Base-by-base conservation (phyloP, 2,888 invertebrate genomes). In the Tenthredo mesomela region DNA sequence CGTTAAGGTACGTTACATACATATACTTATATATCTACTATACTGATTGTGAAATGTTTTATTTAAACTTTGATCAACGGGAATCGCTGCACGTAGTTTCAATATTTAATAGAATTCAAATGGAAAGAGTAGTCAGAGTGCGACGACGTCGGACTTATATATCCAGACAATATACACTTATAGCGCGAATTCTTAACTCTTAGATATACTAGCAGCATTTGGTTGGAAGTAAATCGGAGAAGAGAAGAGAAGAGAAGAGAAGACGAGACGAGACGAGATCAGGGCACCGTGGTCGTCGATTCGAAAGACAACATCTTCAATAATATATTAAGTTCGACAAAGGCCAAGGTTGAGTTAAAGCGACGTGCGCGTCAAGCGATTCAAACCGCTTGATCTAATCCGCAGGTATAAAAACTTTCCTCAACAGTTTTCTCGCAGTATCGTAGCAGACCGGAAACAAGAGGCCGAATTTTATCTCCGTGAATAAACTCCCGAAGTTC, bases 331-430 rank as follows among this genome's bases (percentile, higher is more conserved):
- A 80, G 58, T 80, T 80, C 80, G 80, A 80, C 61, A 29, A n/a
- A 80, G 80, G 80, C 80, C 80, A 80, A 80, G 80, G 80, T 61
- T 80, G 37, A 80, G 37, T 80, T 80, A 80, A 80, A 80, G 80
- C 61, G 80, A 80, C 61, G 61, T 58, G 21, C 33, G 54, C 29
- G 77, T 77, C 50, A 29, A 50, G 77, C 29, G 25, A 67, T 25
- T 21, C 25, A 25, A 61, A 10, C 61, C 25, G 61, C 25, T 61
- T 61, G 25, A 61, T 61, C 61, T 61, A 61, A 61, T 61, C 61
- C 25, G 21, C 21, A 10, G 12, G 10, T 25, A 25, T 25, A 33
- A 33, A 25, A 61, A 61, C 61, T 61, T 61, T 54, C 0, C n/a
- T 54, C n/a, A 61, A 61, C 12, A 61, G 12, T 61, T 61, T 61